Percentiles rank a stretch among this genome's conserved stretches.
These are phyloP conservation scores for Archaeoteleia sp. DNA, from an alignment of 2,888 invertebrate genomes.

Conservation along the genomic window DNA sequence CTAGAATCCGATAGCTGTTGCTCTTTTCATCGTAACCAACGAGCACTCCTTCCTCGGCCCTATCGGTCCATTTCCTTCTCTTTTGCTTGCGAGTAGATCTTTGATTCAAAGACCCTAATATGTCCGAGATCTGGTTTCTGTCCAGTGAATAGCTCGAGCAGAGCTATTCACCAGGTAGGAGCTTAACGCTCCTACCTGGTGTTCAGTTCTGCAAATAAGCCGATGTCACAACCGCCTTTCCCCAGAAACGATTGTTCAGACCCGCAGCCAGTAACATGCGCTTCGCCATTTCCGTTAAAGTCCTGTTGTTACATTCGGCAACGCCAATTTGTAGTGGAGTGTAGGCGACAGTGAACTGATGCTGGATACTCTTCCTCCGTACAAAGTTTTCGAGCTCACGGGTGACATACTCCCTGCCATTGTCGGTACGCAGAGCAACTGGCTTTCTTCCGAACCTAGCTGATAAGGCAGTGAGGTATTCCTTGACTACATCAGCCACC, in stretches of 20 bases:
- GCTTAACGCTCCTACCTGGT: neutral
- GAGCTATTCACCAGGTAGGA: too few species aligned
- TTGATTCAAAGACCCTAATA: constrained; percentile 25
- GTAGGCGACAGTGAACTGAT: constrained; percentile 26
- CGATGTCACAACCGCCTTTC: neutral
- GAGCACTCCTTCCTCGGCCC: constrained; percentile 20
- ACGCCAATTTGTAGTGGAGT: constrained; percentile 15
- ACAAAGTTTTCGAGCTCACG: constrained; percentile 24
- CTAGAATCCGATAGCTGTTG: constrained; percentile 25
- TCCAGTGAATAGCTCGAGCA: constrained; percentile 26
- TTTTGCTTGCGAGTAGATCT: constrained; percentile 26
- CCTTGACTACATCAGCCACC: constrained; percentile 7
- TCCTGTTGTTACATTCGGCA: neutral
- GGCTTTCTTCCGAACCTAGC: constrained; percentile 30
- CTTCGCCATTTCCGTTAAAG: neutral
- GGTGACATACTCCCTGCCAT: constrained; percentile 18
- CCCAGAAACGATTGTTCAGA: neutral
- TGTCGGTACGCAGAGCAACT: constrained; percentile 6
- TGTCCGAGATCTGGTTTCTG: constrained; percentile 24
- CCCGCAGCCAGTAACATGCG: neutral
- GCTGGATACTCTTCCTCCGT: constrained; percentile 17
- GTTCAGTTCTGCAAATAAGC: neutral
- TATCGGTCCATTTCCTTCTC: constrained; percentile 24
- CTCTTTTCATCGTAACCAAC: constrained; percentile 29
- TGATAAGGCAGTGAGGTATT: constrained; percentile 30